Evolutionary conservation across 2,888 invertebrate genomes (phyloP).

Genomic region (Alcis repandata): DNA sequence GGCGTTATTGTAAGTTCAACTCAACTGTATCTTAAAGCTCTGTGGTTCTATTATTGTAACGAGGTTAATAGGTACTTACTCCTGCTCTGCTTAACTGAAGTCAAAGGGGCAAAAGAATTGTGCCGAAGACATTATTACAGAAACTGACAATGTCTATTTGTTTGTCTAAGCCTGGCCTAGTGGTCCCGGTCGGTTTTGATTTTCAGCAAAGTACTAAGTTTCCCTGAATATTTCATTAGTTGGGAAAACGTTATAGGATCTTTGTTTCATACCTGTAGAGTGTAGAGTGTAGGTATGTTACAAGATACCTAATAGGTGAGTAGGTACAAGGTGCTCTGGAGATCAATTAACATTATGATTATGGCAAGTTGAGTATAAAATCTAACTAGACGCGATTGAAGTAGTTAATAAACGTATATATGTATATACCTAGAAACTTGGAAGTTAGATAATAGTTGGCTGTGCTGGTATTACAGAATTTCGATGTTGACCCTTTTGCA

Average conservation of each 20-base stretch:
- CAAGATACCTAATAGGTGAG: neutral
- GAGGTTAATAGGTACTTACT: no score
- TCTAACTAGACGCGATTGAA: no score
- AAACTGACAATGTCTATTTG: neutral
- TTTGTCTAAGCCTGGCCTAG: neutral
- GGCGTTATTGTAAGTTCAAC: no score
- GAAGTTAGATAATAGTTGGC: no score
- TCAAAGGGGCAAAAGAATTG: neutral
- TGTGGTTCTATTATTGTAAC: no score
- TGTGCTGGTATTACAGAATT: no score
- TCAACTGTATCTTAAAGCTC: no score
- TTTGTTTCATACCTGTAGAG: constrained; percentile 15
- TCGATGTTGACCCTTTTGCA: no score
- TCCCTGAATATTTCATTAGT: constrained; percentile 21
- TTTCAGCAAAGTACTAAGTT: neutral
- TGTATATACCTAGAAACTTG: no score
- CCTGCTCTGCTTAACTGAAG: no score
- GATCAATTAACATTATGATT: neutral
- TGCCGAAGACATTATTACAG: neutral
- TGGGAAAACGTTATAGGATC: constrained; percentile 12
- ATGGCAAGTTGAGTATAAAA: neutral
- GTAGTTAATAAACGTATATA: no score
- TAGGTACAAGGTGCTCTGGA: neutral
- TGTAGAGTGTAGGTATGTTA: neutral
- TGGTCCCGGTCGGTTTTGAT: neutral